A percentile compares a stretch with the other conserved stretches of the same genome.
phyloP scores from a whole-genome alignment of 2,888 invertebrate species.

The Zhengitettix transpicula region DNA sequence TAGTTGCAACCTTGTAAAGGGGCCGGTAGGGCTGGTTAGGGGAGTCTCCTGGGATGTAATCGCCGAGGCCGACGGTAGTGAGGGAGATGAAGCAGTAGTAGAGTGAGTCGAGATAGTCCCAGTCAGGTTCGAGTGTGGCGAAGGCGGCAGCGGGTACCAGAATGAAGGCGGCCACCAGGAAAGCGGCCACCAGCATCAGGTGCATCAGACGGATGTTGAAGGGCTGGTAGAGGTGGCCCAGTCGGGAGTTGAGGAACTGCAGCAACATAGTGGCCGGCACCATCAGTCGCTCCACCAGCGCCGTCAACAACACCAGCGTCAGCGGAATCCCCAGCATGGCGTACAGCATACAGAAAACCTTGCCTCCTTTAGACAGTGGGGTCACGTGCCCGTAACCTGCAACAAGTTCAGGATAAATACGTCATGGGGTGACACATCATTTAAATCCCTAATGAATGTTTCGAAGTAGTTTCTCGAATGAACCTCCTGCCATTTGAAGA shows the following conservation, averaged over 20 bases:
- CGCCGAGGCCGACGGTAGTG: constrained; percentile 77
- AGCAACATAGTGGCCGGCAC: constrained; percentile 55
- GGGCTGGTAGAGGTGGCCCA: constrained; percentile 55
- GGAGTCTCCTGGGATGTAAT: constrained; percentile 74
- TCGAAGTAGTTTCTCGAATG: too few relatives aligned
- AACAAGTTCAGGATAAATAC: constrained; percentile 27
- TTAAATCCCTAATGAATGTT: too few relatives aligned
- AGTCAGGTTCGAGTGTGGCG: constrained; percentile 56
- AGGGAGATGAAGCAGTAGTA: constrained; percentile 85
- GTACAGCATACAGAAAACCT: constrained; percentile 76
- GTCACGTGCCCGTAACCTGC: constrained; percentile 81
- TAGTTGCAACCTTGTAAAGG: constrained; percentile 66
- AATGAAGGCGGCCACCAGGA: constrained; percentile 43
- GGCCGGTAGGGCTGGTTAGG: constrained; percentile 59
- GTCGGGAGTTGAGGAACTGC: constrained; percentile 45
- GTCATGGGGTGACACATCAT: constrained; percentile 64
- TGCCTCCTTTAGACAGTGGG: constrained; percentile 69
- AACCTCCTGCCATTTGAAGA: too few relatives aligned
- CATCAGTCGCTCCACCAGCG: constrained; percentile 64
- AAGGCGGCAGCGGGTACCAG: constrained; percentile 61
- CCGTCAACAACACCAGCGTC: constrained; percentile 66
- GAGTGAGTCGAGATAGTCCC: constrained; percentile 73
- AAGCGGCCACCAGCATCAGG: constrained; percentile 38
- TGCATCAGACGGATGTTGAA: constrained; percentile 64
- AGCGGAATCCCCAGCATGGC: constrained; percentile 73